Base-by-base conservation (phyloP, 2,113 vertebrate species). In the Climacteris rufus region DNA sequence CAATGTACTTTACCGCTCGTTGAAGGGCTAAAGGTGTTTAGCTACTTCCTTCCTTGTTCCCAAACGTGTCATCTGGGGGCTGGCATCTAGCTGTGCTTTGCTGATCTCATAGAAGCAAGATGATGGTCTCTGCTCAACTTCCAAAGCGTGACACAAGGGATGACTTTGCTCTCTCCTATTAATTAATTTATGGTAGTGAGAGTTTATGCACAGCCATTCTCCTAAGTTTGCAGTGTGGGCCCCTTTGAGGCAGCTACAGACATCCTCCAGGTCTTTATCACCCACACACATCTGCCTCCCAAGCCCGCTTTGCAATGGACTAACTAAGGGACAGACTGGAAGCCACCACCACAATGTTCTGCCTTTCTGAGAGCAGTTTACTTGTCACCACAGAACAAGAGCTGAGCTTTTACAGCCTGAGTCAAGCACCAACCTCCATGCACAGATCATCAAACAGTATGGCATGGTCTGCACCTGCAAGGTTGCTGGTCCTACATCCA, bases 361-460 rank as follows among this genome's bases (percentile, higher is more conserved):
- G 60, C 10, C 59, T 72, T 69, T 15, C 39, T 68, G 64, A 74
- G 31, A 33, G 53, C 49, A 25, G 24, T 25, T 72, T 33, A 9
- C 12, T 57, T 35, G 49, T 49, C 39, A 50, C 6, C 54, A 64
- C 13, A 33, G 39, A 54, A 7, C 10, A 59, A 35, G 15, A 7
- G 12, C 19, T 12, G 31, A 68, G 24, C 21, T 91, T 85, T 77
- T 44, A 27, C 80, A 82, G 54, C 11, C 60, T 35, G 4, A 72
- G 10, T 13, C 49, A 22, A 42, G 21, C 11, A 15, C n/a, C 59
- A 53, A 0, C 23, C 1, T 8, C 54, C 47, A 44, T 0, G 0
- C 11, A 24, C 12, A 53, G 37, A 12, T 23, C 39, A 89, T 37
- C 65, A 53, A 54, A 72, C 10, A 72, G 44, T 39, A 15, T 3